Percentiles rank a stretch among this genome's conserved stretches.
These are phyloP conservation scores for Cordilura impudica DNA, from an alignment of 2,888 invertebrate genomes.

Conservation along the genomic window DNA sequence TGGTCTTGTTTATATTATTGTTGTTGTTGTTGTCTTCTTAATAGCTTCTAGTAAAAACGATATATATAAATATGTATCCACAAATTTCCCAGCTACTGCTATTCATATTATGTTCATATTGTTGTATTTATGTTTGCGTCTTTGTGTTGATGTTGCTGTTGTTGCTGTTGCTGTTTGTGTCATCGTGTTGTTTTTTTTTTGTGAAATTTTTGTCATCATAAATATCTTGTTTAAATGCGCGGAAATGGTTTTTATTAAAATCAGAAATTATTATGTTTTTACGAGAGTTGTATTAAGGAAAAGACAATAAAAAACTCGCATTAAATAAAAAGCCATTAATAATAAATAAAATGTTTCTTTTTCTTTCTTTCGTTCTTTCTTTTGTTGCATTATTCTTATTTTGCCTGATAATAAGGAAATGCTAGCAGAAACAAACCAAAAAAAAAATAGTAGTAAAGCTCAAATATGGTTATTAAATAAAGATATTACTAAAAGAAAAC, in stretches of 20 bases:
- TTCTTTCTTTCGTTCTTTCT: too few species aligned
- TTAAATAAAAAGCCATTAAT: conserved; percentile 49
- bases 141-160: background rate
- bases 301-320: conserved; percentile 33
- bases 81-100: background rate
- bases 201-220: conserved; percentile 37
- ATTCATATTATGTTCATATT: background rate
- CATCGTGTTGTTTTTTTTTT: background rate
- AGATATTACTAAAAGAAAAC: background rate
- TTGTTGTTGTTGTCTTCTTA: conserved; percentile 12
- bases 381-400: background rate
- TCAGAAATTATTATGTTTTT: conserved; percentile 39
- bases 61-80: background rate
- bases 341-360: conserved; percentile 10
- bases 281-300: conserved; percentile 21
- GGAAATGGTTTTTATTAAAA: conserved; percentile 43
- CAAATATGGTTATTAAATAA: conserved; percentile 2
- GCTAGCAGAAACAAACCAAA: too few species aligned
- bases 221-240: conserved; percentile 54
- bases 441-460: background rate
- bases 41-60: background rate
- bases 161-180: background rate
- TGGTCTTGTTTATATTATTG: conserved; percentile 14
- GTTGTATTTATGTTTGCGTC: background rate
- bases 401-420: background rate